Base-by-base conservation (phyloP, 1,140 invertebrate genomes). In the Melipona quadrifasciata region DNA sequence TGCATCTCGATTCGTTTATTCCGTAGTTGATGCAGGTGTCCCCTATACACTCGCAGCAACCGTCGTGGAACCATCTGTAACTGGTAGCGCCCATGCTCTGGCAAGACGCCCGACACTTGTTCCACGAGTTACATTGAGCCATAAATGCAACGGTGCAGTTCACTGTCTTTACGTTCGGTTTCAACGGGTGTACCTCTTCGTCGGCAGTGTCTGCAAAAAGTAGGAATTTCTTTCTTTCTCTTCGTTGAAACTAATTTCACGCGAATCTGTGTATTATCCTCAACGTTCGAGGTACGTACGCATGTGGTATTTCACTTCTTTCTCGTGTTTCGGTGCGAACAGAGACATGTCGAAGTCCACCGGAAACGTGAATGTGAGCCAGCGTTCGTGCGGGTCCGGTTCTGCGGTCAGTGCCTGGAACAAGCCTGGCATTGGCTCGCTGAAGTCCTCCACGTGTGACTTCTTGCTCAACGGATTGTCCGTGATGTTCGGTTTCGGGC, bases 111-210 rank as follows among this genome's bases (percentile, higher is more conserved):
- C 96, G 96, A 92, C 98, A 99, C 93, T 99, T 99, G 91, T 97
- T 97, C 95, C 97, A 97, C 5, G 98, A 98, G 95, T 97, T 97
- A 93, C 98, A 99, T 90, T 98, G 96, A 34, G 97, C 96, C 96
- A 99, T 97, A 94, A 97, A 99, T 2, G 98, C 98, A 1, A 99
- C 98, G 14, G 98, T 98, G 93, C 98, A 99, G 95, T 99, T 99
- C 1, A 97, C 95, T 10, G 96, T 97, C 85, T 96, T 95, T 12
- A 95, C 93, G 91, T 97, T 96, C 2, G 95, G 95, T 91, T 96
- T 97, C 27, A 95, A 90, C 5, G 96, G 95, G 87, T 96, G 89
- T 57, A 90, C 91, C 16, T 95, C 94, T 85, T 96, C 96, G 84
- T 97, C 96, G 61, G 95, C 93, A 77, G 95, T 96, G 93, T 97